Conservation (phyloP, 2,113 vertebrate genomes). For the Dendropsophus ebraccatus region DNA sequence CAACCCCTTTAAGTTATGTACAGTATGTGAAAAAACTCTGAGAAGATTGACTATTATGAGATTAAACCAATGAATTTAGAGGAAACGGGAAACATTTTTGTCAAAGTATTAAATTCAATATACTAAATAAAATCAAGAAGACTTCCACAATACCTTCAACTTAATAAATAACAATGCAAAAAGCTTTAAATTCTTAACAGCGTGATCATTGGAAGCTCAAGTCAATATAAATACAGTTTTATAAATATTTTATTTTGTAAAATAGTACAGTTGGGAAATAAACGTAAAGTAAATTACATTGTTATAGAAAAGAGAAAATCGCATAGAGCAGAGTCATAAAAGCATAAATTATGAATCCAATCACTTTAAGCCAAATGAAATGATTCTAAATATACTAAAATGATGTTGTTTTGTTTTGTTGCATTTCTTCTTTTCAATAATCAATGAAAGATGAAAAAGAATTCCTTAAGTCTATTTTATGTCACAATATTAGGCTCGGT, state of each 20-base stretch:
- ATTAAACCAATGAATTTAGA: too few relatives aligned
- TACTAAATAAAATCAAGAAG: neutral
- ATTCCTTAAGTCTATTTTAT: neutral
- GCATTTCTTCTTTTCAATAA: neutral
- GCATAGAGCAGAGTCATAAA: neutral
- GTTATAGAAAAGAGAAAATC: constrained; percentile 20
- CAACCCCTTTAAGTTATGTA: too few relatives aligned
- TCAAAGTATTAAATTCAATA: neutral
- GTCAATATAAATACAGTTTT: constrained; percentile 38
- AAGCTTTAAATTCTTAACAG: neutral
- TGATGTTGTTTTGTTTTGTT: neutral
- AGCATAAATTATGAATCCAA: constrained; percentile 23
- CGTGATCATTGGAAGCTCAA: neutral
- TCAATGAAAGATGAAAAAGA: neutral
- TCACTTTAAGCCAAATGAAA: constrained; percentile 8
- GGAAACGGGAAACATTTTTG: too few relatives aligned
- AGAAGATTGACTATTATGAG: too few relatives aligned
- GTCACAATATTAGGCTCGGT: neutral
- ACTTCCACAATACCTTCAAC: neutral
- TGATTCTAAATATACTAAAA: constrained; percentile 16
- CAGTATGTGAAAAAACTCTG: too few relatives aligned
- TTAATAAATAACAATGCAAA: neutral
- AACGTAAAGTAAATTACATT: constrained; percentile 31
- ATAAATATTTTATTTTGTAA: constrained; percentile 39
- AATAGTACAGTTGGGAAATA: constrained; percentile 24